These are phyloP conservation scores for Leptinotarsa tumamoca DNA, from an alignment of 2,888 invertebrate species.

Conservation along the genomic window DNA sequence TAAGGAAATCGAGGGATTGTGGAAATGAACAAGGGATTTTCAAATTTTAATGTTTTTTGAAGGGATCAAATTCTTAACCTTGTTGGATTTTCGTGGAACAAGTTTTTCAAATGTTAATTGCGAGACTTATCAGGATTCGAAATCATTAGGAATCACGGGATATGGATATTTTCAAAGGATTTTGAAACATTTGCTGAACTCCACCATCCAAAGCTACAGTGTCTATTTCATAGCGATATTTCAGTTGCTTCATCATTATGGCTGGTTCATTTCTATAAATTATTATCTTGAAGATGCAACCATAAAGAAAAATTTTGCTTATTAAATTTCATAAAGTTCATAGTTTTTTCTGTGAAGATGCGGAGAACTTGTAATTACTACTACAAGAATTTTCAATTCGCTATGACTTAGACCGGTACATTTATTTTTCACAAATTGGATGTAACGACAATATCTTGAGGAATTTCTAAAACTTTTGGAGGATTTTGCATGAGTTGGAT, in stretches of 20 bases:
- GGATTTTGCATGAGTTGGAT: constrained; percentile 40
- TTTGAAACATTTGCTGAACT: constrained; percentile 23
- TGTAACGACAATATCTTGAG: constrained; percentile 25
- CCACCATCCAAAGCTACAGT: constrained; percentile 20
- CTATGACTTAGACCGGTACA: background rate
- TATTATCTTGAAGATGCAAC: too few species aligned
- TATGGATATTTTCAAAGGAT: constrained; percentile 32
- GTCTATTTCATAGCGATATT: constrained; percentile 30
- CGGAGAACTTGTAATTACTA: background rate
- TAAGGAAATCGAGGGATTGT: constrained; percentile 36
- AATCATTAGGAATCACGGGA: constrained; percentile 2
- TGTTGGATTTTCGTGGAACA: constrained; percentile 34
- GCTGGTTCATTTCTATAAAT: too few species aligned
- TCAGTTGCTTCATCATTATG: background rate
- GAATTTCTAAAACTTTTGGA: constrained; percentile 34
- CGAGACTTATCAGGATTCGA: constrained; percentile 5
- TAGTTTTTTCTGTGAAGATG: background rate
- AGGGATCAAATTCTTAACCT: constrained; percentile 35
- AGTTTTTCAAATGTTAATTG: constrained; percentile 8
- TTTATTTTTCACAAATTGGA: background rate
- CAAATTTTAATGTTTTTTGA: constrained; percentile 28
- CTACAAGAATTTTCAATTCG: background rate
- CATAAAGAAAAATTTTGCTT: too few species aligned
- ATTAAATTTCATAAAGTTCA: too few species aligned
- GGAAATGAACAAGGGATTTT: constrained; percentile 31